Evolutionary conservation across 2,113 vertebrate genomes (phyloP).

Genomic region (Thomomys bottae): DNA sequence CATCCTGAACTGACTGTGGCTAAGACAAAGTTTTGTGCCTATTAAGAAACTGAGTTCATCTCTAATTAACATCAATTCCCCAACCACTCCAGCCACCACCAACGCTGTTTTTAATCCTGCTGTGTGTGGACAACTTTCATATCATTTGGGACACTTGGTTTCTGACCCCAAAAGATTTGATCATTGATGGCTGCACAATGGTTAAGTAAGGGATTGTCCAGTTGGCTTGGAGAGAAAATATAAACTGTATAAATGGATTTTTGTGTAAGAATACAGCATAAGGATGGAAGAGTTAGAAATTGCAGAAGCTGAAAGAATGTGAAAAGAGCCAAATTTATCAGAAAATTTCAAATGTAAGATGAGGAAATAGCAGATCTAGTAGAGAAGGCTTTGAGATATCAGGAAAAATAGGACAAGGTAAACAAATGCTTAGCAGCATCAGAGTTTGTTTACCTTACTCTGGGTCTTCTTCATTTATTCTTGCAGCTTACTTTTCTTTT

Average conservation of each 20-base stretch:
- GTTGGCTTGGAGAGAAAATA: neutral
- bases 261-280: neutral
- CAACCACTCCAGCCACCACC: neutral
- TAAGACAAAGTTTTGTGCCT: neutral
- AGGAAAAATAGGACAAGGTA: neutral
- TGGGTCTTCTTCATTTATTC: neutral
- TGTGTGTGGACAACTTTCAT: neutral
- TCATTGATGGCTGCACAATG: neutral
- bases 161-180: neutral
- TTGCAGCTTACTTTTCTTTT: neutral
- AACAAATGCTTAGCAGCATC: neutral
- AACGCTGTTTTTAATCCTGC: neutral
- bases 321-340: neutral
- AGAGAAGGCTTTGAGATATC: neutral
- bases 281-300: neutral
- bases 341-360: neutral
- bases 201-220: neutral
- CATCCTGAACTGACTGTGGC: neutral
- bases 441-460: neutral
- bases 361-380: neutral
- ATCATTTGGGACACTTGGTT: neutral
- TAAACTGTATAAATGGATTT: neutral
- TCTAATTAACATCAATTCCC: neutral
- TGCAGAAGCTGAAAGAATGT: neutral
- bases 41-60: neutral